Percentiles rank a stretch among this genome's conserved stretches.
Evolutionary conservation across 2,113 vertebrate genomes (phyloP).

Genomic region (Abramis brama): DNA sequence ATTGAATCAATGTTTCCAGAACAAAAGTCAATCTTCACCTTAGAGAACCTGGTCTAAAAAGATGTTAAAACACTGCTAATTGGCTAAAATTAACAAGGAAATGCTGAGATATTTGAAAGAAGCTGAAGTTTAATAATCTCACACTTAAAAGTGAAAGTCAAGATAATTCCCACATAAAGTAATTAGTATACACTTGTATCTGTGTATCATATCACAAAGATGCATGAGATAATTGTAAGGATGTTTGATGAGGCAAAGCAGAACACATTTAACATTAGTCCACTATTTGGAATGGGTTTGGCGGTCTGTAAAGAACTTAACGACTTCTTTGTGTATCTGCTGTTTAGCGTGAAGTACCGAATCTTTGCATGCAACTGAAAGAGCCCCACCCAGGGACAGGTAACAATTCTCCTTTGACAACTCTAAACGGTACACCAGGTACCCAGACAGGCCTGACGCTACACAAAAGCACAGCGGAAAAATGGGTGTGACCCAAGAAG

Average conservation of each 20-base stretch:
- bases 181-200: not conserved
- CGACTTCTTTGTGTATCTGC: conserved; percentile 1
- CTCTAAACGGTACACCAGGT: conserved; percentile 1
- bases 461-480: conserved; percentile 33
- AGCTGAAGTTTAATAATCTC: not conserved
- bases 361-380: conserved; percentile 33
- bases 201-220: not conserved
- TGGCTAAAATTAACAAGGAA: not conserved
- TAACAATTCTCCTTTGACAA: conserved; percentile 36
- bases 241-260: not conserved
- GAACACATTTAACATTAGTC: not conserved
- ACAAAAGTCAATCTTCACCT: not conserved
- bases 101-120: not conserved
- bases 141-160: not conserved
- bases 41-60: not conserved
- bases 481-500: conserved; percentile 15
- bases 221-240: not conserved
- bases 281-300: conserved; percentile 7
- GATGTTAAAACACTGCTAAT: not conserved
- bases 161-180: not conserved
- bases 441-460: not conserved
- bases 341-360: not conserved
- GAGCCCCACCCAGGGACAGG: conserved; percentile 42
- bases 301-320: not conserved
- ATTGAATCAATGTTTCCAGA: not conserved